Evolutionary conservation across 2,888 invertebrate genomes (phyloP).

Genomic region (Rugalucina vietnamica): DNA sequence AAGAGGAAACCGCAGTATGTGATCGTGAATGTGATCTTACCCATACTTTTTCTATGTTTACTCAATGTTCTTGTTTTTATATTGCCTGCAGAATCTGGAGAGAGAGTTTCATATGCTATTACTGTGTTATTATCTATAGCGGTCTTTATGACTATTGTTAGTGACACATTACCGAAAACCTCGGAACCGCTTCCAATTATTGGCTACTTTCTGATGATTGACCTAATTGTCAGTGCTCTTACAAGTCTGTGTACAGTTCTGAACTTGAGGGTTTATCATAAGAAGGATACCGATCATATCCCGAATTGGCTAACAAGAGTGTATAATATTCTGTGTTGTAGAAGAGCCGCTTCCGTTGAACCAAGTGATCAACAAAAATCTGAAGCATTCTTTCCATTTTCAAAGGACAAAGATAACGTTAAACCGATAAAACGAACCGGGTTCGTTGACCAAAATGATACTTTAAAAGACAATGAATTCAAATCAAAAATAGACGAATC

Average conservation of each 20-base stretch:
- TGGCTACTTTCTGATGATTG: conserved; percentile 56
- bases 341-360: neutral
- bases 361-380: no score
- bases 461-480: no score
- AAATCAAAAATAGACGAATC: no score
- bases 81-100: conserved; percentile 61
- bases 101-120: conserved; percentile 60
- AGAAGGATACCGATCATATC: conserved; percentile 34
- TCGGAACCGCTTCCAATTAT: conserved; percentile 61
- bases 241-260: conserved; percentile 55
- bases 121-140: conserved; percentile 66
- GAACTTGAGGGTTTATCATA: conserved; percentile 57
- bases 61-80: conserved; percentile 63
- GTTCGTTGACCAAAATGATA: no score
- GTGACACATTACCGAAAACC: conserved; percentile 58
- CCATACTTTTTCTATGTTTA: conserved; percentile 62
- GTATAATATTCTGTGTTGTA: neutral
- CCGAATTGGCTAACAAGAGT: neutral
- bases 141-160: conserved; percentile 64
- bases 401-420: no score
- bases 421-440: no score
- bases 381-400: no score
- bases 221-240: conserved; percentile 62
- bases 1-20: conserved; percentile 57
- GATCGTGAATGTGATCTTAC: conserved; percentile 59